phyloP scores from a whole-genome alignment of 1,140 invertebrate genomes.

The Helicoverpa armigera region DNA sequence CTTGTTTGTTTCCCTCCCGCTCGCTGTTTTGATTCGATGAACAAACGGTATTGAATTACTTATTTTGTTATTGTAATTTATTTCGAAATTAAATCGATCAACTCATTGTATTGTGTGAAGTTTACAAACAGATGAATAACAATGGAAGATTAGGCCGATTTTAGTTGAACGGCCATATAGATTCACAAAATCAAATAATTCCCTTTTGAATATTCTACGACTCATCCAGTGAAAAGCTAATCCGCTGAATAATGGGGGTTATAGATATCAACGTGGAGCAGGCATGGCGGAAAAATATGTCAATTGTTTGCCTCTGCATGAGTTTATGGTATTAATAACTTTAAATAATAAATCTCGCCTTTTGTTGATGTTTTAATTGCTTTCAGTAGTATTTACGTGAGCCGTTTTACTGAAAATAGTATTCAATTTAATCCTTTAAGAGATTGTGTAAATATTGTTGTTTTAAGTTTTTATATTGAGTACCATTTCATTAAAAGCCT shows the following conservation, averaged over 20 bases:
- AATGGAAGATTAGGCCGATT: conserved; percentile 64
- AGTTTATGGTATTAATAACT: conserved; percentile 66
- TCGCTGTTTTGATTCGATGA: conserved; percentile 27
- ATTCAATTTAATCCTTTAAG: conserved; percentile 9
- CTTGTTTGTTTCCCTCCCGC: conserved; percentile 27
- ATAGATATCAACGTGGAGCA: conserved; percentile 83
- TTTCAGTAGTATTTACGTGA: conserved; percentile 37
- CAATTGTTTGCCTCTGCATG: conserved; percentile 69
- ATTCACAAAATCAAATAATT: conserved; percentile 82
- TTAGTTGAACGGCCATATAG: conserved; percentile 66
- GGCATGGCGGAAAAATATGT: conserved; percentile 80
- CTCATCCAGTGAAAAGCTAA: conserved; percentile 84
- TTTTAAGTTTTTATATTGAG: neutral
- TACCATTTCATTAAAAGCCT: no score
- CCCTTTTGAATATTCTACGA: conserved; percentile 84
- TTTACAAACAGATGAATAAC: conserved; percentile 51
- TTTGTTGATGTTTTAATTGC: conserved; percentile 62
- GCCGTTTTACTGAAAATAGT: conserved; percentile 6
- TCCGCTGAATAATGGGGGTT: conserved; percentile 84
- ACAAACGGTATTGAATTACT: conserved; percentile 37
- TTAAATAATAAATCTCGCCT: conserved; percentile 64
- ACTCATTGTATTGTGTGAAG: conserved; percentile 8
- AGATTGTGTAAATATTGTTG: conserved; percentile 1
- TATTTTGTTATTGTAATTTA: conserved; percentile 37
- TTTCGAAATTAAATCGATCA: conserved; percentile 26